Conservation (phyloP, 2,888 invertebrate species). For the Venusia cambrica region DNA sequence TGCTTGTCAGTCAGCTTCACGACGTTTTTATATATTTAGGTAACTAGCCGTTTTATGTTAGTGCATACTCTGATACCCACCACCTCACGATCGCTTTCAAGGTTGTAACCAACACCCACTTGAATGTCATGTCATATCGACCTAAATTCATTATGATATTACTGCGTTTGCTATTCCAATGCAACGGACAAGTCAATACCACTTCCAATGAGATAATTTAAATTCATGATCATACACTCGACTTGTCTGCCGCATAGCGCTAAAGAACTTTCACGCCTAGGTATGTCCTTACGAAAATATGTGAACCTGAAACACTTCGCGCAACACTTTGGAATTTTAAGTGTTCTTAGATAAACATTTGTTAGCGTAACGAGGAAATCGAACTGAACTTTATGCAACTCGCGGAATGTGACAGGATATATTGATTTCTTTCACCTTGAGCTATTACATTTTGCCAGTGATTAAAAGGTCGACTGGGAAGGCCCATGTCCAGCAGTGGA, state of each 20-base stretch:
- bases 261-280: slow-evolving; percentile 30
- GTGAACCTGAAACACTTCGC: slow-evolving; percentile 18
- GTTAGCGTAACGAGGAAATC: slow-evolving; percentile 18
- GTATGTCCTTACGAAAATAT: slow-evolving; percentile 28
- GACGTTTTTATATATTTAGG: not conserved
- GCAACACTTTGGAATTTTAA: slow-evolving; percentile 25
- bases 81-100: slow-evolving; percentile 58
- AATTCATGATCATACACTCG: slow-evolving; percentile 35
- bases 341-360: slow-evolving; percentile 25
- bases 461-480: slow-evolving; percentile 7
- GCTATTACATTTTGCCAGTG: slow-evolving; percentile 10
- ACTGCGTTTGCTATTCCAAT: slow-evolving; percentile 38
- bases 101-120: slow-evolving; percentile 60
- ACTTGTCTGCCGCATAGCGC: slow-evolving; percentile 19
- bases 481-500: too few relatives aligned
- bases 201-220: slow-evolving; percentile 34
- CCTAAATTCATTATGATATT: slow-evolving; percentile 48
- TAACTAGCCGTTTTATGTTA: slow-evolving; percentile 42
- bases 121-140: slow-evolving; percentile 49
- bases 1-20: too few relatives aligned
- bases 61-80: slow-evolving; percentile 46
- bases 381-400: slow-evolving; percentile 8
- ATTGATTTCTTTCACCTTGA: slow-evolving; percentile 28
- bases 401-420: slow-evolving; percentile 5
- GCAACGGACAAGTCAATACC: slow-evolving; percentile 28